Base-by-base conservation (phyloP, 2,113 vertebrate genomes). In the Neogale vison region DNA sequence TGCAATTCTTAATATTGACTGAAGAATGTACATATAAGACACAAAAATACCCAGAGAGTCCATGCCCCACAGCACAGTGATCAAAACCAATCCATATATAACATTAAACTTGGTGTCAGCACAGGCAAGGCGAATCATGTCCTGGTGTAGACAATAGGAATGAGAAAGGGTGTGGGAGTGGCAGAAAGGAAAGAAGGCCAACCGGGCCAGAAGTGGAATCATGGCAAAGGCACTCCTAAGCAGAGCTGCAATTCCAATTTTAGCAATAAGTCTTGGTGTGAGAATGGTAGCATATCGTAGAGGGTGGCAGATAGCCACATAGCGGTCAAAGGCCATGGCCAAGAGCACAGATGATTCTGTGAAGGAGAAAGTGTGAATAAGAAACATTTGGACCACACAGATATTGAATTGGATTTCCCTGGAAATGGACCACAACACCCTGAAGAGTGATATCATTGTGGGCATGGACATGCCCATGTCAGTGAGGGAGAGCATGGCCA, bases 101-200 rank as follows among this genome's bases (percentile, higher is more conserved):
- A 67, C 31, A 67, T 67, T 67, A 67, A 67, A 67, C 65, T 4
- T 67, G 14, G 65, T 67, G 69, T 72, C 36, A 24, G 69, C 69
- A 72, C 69, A 96, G 0, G 83, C 79, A 52, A 96, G 95, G 31
- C 14, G 17, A 24, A 94, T 96, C 10, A 96, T 45, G 29, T 97
- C 97, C 69, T 97, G 97, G 26, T 98, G 97, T 2, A 98, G 65
- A 67, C 97, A 98, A 23, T 97, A 96, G 2, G 95, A 97, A 79
- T 97, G 97, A 87, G 97, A 97, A 24, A 97, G 97, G 2, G 69
- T 21, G 21, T 96, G 97, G 21, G 96, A 96, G 0, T 7, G 52
- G 17, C 97, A 98, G n/a, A 96, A 98, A 2, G 95, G 74, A 50
- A 97, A 93, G 42, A 92, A 98, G 1, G 96, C 13, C 65, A 96